Base-by-base conservation (phyloP, 2,888 invertebrate genomes). In the Gastracanthus pulcherrimus region DNA sequence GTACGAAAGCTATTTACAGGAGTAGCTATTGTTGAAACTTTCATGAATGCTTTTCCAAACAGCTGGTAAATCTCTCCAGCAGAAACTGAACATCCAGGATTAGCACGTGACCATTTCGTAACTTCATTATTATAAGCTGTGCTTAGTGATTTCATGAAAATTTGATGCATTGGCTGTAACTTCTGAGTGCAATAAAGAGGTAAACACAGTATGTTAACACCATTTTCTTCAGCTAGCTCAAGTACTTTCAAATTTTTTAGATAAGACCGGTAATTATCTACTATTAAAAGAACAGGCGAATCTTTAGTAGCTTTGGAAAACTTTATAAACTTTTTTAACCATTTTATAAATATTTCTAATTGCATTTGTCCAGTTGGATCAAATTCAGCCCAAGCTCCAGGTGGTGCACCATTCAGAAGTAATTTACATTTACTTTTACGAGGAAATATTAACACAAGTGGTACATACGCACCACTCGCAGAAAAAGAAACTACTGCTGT, bases 291-390 rank as follows among this genome's bases (percentile, higher is more conserved):
- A 13, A 88, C 88, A 34, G 89, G 88, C 70, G 84, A 72, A 7
- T 89, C 88, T 82, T 84, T 85, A 9, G 87, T 82, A 51, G 88
- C 84, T 66, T 84, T 84, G 66, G 87, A 60, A 75, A 88, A 88
- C 69, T 84, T 77, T 23, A 90, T 80, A 84, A 92, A 92, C 86
- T 92, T 90, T 64, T 89, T 83, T 78, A 91, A 89, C 90, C 89
- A 90, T 16, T 77, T 83, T 3, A 86, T 67, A 62, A 80, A 80
- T 41, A 80, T 72, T 13, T 76, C 51, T 9, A 62, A 34, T n/a
- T 81, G 66, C 29, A 81, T 66, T 75, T 75, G 75, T 23, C 81
- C 76, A 26, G 31, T 62, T 29, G 23, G 11, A 64, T 70, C 34
- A 38, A 60, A 76, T 48, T 41, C 48, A 29, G 55, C 62, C 71